These are phyloP conservation scores for Orchestia grillus DNA, from an alignment of 1,140 invertebrate genomes.

Conservation along the genomic window DNA sequence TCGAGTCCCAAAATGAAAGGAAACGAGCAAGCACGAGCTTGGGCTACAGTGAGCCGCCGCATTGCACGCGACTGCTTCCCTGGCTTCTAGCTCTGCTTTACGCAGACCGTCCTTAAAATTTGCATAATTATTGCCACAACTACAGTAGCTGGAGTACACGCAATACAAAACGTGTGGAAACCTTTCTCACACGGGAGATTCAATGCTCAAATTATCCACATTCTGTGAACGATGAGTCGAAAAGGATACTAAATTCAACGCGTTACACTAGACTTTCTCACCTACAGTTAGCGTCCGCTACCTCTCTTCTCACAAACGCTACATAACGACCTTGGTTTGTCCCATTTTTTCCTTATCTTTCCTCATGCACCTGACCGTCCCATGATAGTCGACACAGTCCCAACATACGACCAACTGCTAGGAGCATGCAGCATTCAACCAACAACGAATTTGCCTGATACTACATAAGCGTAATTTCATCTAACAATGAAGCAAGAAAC, in stretches of 20 bases:
- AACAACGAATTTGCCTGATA: neutral
- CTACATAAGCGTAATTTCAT: neutral
- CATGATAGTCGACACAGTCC: neutral
- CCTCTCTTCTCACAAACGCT: neutral
- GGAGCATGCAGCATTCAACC: neutral
- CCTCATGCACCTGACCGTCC: neutral
- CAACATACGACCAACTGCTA: neutral
- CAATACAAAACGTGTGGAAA: neutral
- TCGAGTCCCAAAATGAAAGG: slow-evolving; percentile 49
- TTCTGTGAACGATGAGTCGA: neutral
- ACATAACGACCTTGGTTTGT: neutral
- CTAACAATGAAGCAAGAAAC: neutral
- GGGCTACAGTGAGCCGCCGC: neutral
- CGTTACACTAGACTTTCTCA: neutral
- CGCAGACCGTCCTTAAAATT: neutral
- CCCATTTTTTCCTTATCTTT: neutral
- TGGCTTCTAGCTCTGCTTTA: neutral
- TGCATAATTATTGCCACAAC: neutral
- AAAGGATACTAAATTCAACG: neutral
- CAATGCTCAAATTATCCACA: neutral
- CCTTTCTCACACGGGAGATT: neutral
- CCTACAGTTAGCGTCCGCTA: neutral
- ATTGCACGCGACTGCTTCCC: neutral
- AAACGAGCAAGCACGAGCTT: slow-evolving; percentile 15
- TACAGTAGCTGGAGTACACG: neutral